These are phyloP conservation scores for Sphenodon punctatus DNA, from an alignment of 2,797 vertebrate species.

Conservation along the genomic window DNA sequence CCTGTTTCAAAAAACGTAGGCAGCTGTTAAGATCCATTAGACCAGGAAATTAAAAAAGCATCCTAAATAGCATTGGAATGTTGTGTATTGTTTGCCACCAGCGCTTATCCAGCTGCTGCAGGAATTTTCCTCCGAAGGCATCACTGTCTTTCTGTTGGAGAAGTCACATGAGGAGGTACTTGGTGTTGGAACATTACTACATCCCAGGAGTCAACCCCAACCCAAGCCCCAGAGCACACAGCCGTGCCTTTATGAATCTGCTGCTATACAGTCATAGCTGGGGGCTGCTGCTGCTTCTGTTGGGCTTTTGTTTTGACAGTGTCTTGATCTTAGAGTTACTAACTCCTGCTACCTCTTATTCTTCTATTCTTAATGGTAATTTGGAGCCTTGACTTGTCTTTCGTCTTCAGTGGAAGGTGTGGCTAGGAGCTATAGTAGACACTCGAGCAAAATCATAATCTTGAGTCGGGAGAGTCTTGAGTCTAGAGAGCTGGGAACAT, in stretches of 20 bases:
- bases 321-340: neutral
- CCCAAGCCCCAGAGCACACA: neutral
- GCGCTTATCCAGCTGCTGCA: neutral
- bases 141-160: neutral
- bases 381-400: neutral
- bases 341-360: neutral
- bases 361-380: neutral
- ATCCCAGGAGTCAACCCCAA: neutral
- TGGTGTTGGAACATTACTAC: neutral
- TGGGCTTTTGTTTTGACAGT: neutral
- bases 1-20: neutral
- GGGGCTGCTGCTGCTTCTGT: neutral
- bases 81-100: conserved; percentile 1
- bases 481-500: too few relatives aligned
- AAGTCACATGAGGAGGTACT: neutral
- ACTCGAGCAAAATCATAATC: neutral
- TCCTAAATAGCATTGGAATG: neutral
- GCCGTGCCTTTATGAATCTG: neutral
- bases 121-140: neutral
- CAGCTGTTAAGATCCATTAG: neutral
- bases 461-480: too few relatives aligned
- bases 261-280: neutral
- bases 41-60: neutral
- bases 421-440: neutral
- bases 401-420: neutral